Evolutionary conservation across 1,140 invertebrate genomes (phyloP), one percentile per base, ranked within the genome.

Genomic region (Drosophila neocordata): DNA sequence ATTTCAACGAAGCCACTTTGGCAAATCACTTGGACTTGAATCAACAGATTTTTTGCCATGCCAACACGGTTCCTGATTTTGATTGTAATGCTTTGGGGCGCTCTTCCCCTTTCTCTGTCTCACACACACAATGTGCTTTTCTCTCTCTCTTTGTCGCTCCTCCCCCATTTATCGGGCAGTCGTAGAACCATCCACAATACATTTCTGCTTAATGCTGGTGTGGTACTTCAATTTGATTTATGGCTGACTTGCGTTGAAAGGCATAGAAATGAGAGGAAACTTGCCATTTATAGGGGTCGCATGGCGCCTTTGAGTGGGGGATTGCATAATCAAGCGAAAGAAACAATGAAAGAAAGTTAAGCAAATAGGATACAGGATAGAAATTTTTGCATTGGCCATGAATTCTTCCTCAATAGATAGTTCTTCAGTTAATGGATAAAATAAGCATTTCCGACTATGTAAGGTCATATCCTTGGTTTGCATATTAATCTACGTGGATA

Each of bases 1-100:
- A 84, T 89, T 85, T 88, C 61, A 87, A 89, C 87, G 82, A 90
- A 85, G 87, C 87, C 81, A 89, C 87, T 89, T 89, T 90, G 77
- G 81, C 65, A 89, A 89, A 89, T 89, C 78, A 89, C 81, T 89
- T 89, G 85, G 41, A 77, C 75, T 31, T 89, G 87, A 89, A 79
- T 89, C 87, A 89, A 89, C 87, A 89, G 79, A 89, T 89, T 89
- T 84, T 71, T 75, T 60, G 77, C 77, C 63, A 80, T 89, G 65
- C 60, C 74, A 51, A 79, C 67, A 65, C 59, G 60, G 65, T 60
- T 77, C 52, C 68, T 72, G 55, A 80, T 70, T 85, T 73, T 71
- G 67, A 69, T 76, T 63, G 53, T 76, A 75, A 76, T 69, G 73
- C 72, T 38, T 34, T 11, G 57, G 59, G 56, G 35, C 41, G 38